Base-by-base conservation (phyloP, 1,140 invertebrate species). In the Condylostylus longicornis region DNA sequence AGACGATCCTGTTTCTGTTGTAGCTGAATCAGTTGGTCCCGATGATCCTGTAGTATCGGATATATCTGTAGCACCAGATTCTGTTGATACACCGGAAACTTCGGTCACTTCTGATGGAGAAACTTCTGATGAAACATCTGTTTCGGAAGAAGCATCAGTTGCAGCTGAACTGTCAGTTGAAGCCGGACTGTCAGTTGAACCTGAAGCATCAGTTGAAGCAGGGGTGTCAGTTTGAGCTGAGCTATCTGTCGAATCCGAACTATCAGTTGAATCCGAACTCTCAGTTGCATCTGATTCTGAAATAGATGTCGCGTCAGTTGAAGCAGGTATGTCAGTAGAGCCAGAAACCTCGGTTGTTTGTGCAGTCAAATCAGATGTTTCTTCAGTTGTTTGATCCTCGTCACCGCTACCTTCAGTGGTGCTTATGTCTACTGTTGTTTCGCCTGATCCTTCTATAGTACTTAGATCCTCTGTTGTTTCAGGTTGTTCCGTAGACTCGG, bases 391-490 rank as follows among this genome's bases (percentile, higher is more conserved):
- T 15, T 45, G 45, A 15, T 7, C 12, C 10, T 44, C 45, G 29
- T 57, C 51, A 15, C 54, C 54, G 39, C 54, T 58, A 15, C 54
- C 54, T 25, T 58, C 54, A 2, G 44, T 50, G 2, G 44, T 48
- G 38, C 51, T 40, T 1, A 44, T 41, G 3, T 32, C 22, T 6
- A 50, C 55, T 1, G 34, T 35, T 1, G 39, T 33, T 18, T 53
- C 49, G 6, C 54, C 56, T 1, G 56, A 59, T 15, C 56, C 56
- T 21, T 58, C 56, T 3, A 48, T 33, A 15, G 55, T 58, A 13
- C 40, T 37, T 10, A 28, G 35, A 13, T 22, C 48, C 5, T 43
- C 44, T 8, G 53, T 58, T 3, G 53, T 49, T 1, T 31, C 37
- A 13, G 20, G 42, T 13, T 52, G 53, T 14, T 33, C 40, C 0